Evolutionary conservation across 1,140 invertebrate species (phyloP), one percentile per base, ranked within the genome.

Genomic region (Ericerus pela): DNA sequence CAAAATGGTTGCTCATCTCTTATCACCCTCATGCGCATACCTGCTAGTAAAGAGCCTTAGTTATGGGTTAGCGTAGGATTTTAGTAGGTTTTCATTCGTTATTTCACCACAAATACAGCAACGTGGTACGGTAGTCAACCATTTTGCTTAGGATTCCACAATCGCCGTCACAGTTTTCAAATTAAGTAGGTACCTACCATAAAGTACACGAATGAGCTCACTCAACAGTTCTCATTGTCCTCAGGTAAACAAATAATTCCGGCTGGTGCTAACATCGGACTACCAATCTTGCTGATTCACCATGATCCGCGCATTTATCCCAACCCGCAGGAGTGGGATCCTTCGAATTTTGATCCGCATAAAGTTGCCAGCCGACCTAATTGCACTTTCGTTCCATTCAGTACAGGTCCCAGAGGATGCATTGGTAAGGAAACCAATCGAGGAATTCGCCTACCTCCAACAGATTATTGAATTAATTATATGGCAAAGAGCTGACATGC

Each of bases 241-340:
- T 8, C 37, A 53, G 51, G 30, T 30, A 16, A 16, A 27, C 27
- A 28, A 2, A 29, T 31, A 16, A 29, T 58, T n/a, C 56, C 56
- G 2, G 51, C 56, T 28, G 56, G 56, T 6, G 27, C 22, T 12
- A 53, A 51, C 10, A 28, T 53, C 2, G 20, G 14, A 12, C 16
- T 58, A 27, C 12, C n/a, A n/a, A 28, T 58, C 14, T 58, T 53
- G 18, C 51, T 28, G 1, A 53, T 78, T 6, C 77, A 79, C 59
- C 64, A 71, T 29, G 67, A 76, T 60, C 67, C 69, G 4, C 63
- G 71, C 27, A 61, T 68, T 41, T 79, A 68, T 59, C 70, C 76
- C 18, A 67, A 79, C 54, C 76, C 77, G 5, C 69, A 76, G 22
- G 60, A 54, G 2, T 79, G 75, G 58, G 67, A 78, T 64, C 77